Conservation (phyloP, 2,113 vertebrate genomes). For the Notothenia coriiceps region DNA sequence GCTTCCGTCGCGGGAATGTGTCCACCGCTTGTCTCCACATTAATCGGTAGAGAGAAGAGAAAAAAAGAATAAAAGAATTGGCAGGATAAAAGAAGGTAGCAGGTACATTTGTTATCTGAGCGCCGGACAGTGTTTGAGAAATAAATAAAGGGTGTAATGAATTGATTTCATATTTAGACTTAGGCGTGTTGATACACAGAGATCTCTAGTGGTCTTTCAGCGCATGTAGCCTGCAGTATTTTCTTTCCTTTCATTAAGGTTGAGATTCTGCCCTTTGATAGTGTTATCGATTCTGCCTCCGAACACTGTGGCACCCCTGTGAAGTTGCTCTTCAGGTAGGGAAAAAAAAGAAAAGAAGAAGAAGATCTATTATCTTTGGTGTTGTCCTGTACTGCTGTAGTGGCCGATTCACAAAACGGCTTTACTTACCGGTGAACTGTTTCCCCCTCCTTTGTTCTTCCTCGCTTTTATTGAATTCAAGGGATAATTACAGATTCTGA, state of each 20-base stretch:
- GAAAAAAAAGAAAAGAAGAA: slow-evolving; percentile 36
- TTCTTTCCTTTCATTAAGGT: slow-evolving; percentile 77
- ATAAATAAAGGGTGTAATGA: slow-evolving; percentile 78
- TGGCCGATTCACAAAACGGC: slow-evolving; percentile 67
- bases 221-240: slow-evolving; percentile 75
- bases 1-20: slow-evolving; percentile 74
- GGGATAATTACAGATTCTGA: slow-evolving; percentile 69
- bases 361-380: slow-evolving; percentile 72
- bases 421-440: slow-evolving; percentile 67
- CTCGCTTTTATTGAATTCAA: slow-evolving; percentile 69
- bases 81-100: slow-evolving; percentile 51
- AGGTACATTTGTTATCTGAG: slow-evolving; percentile 73
- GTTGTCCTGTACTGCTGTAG: slow-evolving; percentile 68
- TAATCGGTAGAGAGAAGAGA: slow-evolving; percentile 51
- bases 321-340: slow-evolving; percentile 77
- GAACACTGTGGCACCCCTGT: slow-evolving; percentile 75
- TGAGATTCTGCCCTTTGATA: slow-evolving; percentile 81
- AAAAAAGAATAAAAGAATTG: slow-evolving; percentile 38
- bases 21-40: slow-evolving; percentile 71
- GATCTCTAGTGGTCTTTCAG: slow-evolving; percentile 73
- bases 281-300: slow-evolving; percentile 77
- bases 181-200: slow-evolving; percentile 67
- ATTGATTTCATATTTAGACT: slow-evolving; percentile 81
- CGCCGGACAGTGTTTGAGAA: slow-evolving; percentile 61
- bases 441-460: slow-evolving; percentile 72